A percentile compares a stretch with the other conserved stretches of the same genome.
These are phyloP conservation scores for Ceryle rudis DNA, from an alignment of 2,797 vertebrate genomes.

Conservation along the genomic window DNA sequence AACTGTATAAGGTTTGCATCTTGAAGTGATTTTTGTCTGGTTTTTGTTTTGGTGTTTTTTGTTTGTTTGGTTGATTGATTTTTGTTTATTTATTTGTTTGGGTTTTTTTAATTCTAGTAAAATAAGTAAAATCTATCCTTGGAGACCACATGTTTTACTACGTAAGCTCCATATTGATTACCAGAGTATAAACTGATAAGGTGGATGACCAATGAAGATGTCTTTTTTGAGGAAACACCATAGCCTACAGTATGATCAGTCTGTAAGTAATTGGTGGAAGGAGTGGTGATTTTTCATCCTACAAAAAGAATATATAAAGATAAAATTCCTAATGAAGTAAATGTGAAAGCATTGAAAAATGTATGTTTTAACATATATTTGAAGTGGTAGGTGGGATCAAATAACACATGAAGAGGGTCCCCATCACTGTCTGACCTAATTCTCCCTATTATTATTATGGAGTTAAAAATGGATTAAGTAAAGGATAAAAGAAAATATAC, in stretches of 20 bases:
- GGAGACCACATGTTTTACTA: background rate
- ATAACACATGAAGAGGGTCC: background rate
- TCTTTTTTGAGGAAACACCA: background rate
- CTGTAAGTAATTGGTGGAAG: background rate
- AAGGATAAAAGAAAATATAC: background rate
- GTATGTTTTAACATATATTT: background rate
- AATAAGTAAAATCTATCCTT: background rate
- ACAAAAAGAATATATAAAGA: background rate
- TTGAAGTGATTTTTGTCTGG: background rate
- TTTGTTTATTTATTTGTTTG: too few relatives aligned
- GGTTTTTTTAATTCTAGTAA: too few relatives aligned
- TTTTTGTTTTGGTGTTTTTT: background rate
- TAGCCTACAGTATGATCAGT: accelerated
- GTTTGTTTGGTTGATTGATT: too few relatives aligned
- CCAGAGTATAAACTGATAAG: background rate
- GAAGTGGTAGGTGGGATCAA: background rate
- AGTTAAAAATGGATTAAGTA: background rate
- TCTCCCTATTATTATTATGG: background rate
- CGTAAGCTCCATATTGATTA: background rate
- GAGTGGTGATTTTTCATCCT: background rate
- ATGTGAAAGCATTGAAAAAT: background rate
- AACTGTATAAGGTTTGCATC: background rate
- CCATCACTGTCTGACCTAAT: background rate
- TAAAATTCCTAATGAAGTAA: background rate
- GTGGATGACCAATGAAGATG: background rate